Percentiles rank a stretch among this genome's conserved stretches.
Evolutionary conservation across 2,888 invertebrate genomes (phyloP).

Genomic region (Morinoia aosen): DNA sequence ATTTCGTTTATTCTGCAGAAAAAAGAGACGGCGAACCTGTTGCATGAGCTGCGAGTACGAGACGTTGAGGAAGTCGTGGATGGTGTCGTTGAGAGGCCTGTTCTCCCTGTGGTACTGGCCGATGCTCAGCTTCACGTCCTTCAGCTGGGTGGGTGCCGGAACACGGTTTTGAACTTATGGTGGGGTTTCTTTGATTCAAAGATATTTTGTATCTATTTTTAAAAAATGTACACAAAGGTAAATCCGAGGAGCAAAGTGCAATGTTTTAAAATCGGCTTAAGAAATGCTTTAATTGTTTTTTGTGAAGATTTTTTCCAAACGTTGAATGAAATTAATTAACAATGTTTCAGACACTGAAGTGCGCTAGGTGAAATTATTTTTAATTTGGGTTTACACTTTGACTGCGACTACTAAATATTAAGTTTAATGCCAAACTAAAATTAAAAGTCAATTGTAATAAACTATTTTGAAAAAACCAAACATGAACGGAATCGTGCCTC

Average conservation of each 20-base stretch:
- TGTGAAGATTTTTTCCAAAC: too few species aligned
- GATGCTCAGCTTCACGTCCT: conserved; percentile 62
- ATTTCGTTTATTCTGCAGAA: background rate
- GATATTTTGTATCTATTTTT: background rate
- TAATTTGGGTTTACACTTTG: too few species aligned
- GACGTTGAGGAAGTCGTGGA: conserved; percentile 77
- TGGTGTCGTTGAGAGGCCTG: conserved; percentile 74
- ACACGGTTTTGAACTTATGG: background rate
- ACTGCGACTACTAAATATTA: too few species aligned
- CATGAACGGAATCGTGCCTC: too few species aligned
- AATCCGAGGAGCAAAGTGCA: background rate
- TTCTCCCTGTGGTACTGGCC: conserved; percentile 70
- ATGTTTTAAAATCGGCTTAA: background rate
- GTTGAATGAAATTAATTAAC: too few species aligned
- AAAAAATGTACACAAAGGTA: background rate
- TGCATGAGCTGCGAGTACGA: conserved; percentile 82
- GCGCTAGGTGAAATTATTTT: too few species aligned
- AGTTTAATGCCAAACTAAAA: too few species aligned
- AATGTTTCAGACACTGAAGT: too few species aligned
- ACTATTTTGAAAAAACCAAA: too few species aligned
- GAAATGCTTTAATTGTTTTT: too few species aligned
- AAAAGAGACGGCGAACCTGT: conserved; percentile 72
- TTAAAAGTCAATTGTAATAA: too few species aligned
- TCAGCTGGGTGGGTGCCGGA: conserved; percentile 56
- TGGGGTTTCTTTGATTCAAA: background rate